phyloP scores from a whole-genome alignment of 2,888 invertebrate genomes.

The Trachelus troglodyta region DNA sequence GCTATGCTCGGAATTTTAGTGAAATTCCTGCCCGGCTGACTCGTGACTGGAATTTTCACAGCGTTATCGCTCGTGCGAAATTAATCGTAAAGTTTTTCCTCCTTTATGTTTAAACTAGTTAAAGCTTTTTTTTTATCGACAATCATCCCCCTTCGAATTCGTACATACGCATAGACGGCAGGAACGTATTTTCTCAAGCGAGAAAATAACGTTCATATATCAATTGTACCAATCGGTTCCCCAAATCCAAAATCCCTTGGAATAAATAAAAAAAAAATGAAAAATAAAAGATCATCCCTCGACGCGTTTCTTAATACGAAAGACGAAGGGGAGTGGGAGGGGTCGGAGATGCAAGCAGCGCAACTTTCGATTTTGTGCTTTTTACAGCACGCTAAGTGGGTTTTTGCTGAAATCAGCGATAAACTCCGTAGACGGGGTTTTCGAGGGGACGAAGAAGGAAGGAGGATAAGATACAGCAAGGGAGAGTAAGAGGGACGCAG shows the following conservation, averaged over 20 bases:
- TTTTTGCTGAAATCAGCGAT: slow-evolving; percentile 35
- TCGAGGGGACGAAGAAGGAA: too few relatives aligned
- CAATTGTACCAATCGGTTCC: too few relatives aligned
- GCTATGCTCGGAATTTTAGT: slow-evolving; percentile 51
- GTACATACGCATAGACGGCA: too few relatives aligned
- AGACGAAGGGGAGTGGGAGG: too few relatives aligned
- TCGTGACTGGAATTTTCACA: slow-evolving; percentile 43
- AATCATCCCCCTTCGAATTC: too few relatives aligned
- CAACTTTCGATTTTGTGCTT: slow-evolving; percentile 1
- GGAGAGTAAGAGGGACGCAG: not conserved
- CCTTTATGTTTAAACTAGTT: not conserved
- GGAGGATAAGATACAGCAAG: too few relatives aligned
- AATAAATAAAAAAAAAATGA: not conserved
- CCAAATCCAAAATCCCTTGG: not conserved
- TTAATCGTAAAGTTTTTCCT: not conserved
- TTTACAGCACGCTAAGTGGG: slow-evolving; percentile 36
- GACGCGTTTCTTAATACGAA: not conserved
- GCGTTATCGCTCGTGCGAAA: slow-evolving; percentile 2
- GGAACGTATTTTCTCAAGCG: too few relatives aligned
- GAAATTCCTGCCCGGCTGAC: slow-evolving; percentile 47
- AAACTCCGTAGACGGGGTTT: slow-evolving; percentile 23
- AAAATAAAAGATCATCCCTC: not conserved
- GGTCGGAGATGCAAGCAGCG: not conserved
- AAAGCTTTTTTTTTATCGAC: too few relatives aligned
- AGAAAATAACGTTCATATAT: too few relatives aligned